phyloP scores from a whole-genome alignment of 2,113 vertebrate species.

The Todiramphus chloris region DNA sequence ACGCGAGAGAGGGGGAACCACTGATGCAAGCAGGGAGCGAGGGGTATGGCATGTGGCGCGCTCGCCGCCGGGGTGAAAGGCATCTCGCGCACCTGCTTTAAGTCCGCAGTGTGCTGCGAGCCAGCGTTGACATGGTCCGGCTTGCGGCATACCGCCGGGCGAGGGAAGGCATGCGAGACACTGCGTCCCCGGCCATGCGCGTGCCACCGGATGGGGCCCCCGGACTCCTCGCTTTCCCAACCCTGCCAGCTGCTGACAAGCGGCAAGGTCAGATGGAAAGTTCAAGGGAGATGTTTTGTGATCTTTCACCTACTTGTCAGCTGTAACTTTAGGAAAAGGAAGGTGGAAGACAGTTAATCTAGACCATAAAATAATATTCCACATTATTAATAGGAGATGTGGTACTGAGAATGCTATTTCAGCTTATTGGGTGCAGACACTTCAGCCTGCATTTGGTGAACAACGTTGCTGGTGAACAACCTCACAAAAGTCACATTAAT shows the following conservation, averaged over 20 bases:
- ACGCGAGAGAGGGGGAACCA: accelerated
- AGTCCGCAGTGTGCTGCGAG: background rate
- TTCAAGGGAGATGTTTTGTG: background rate
- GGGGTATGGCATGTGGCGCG: background rate
- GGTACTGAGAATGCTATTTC: background rate
- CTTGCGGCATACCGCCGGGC: constrained; percentile 49
- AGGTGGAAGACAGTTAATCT: background rate
- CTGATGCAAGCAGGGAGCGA: accelerated
- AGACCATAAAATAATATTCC: background rate
- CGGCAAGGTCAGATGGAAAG: background rate
- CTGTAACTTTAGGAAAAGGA: background rate
- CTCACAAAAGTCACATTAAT: background rate
- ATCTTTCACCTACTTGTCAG: constrained; percentile 35
- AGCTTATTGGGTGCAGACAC: background rate
- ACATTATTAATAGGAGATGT: background rate
- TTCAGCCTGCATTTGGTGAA: background rate
- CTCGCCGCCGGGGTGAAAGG: background rate
- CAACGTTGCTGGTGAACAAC: background rate
- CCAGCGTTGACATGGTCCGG: background rate
- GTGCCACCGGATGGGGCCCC: background rate
- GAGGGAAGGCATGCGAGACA: background rate
- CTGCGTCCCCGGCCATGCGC: background rate
- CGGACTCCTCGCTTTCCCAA: background rate
- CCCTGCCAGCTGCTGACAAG: background rate
- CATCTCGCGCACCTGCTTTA: constrained; percentile 42